A percentile compares a stretch with the other conserved stretches of the same genome.
Conservation (phyloP, 1,140 invertebrate species). For the Heliconius congener region DNA sequence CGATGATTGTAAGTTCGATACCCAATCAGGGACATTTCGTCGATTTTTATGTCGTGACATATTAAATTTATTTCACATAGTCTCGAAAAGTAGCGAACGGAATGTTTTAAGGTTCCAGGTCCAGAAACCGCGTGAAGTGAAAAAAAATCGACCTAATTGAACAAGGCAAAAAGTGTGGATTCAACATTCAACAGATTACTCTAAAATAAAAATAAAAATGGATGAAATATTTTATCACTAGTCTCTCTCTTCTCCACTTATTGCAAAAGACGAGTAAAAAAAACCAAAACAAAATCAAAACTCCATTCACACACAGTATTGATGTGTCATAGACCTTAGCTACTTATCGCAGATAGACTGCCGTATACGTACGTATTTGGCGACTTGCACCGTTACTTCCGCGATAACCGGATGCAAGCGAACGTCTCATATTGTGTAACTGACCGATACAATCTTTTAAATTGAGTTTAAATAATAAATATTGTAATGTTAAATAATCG, state of each 20-base stretch:
- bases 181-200: too few relatives aligned
- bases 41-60: too few relatives aligned
- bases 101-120: background rate
- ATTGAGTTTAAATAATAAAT: background rate
- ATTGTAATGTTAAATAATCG: background rate
- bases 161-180: too few relatives aligned
- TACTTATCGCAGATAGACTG: slow-evolving; percentile 9
- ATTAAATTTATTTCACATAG: too few relatives aligned
- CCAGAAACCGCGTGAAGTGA: too few relatives aligned
- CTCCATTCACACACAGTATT: slow-evolving; percentile 1
- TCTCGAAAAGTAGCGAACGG: background rate
- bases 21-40: background rate
- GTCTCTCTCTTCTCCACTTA: background rate
- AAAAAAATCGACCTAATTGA: too few relatives aligned
- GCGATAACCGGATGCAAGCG: slow-evolving; percentile 52
- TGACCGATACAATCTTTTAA: background rate
- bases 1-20: background rate
- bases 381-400: slow-evolving; percentile 62
- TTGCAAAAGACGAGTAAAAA: background rate
- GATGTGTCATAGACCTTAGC: slow-evolving; percentile 26
- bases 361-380: slow-evolving; percentile 42
- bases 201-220: background rate
- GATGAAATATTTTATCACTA: background rate
- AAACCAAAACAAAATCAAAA: background rate
- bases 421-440: slow-evolving; percentile 37